These are phyloP conservation scores for Patagioenas fasciata DNA, from an alignment of 2,113 vertebrate genomes.

Conservation along the genomic window DNA sequence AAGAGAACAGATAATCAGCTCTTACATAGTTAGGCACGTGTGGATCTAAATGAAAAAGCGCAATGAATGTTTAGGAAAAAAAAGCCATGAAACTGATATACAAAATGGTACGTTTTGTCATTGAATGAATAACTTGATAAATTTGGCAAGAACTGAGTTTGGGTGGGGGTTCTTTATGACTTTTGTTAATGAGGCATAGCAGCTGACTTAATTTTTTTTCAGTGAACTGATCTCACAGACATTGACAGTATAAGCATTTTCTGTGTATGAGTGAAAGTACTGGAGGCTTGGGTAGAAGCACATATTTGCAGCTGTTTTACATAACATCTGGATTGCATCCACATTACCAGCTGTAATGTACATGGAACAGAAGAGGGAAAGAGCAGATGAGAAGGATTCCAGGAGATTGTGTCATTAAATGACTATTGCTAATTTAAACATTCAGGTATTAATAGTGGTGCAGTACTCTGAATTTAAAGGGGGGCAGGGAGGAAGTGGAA, in stretches of 20 bases:
- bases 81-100: background rate
- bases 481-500: background rate
- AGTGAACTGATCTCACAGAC: background rate
- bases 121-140: background rate
- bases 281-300: constrained; percentile 17
- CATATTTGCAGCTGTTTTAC: constrained; percentile 63
- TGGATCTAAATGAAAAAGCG: background rate
- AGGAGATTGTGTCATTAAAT: constrained; percentile 44
- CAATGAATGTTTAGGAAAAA: background rate
- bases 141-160: background rate
- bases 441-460: background rate
- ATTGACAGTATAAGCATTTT: constrained; percentile 16
- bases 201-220: background rate
- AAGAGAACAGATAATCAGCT: background rate
- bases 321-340: constrained; percentile 64
- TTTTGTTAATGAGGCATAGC: background rate
- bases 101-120: background rate
- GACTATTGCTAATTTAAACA: constrained; percentile 30
- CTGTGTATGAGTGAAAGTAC: constrained; percentile 17
- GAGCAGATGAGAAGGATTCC: constrained; percentile 44
- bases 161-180: background rate
- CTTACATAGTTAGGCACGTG: background rate
- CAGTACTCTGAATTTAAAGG: background rate
- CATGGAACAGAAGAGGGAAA: constrained; percentile 41
- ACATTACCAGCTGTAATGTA: constrained; percentile 48